A percentile compares a stretch with the other conserved stretches of the same genome.
Evolutionary conservation across 2,888 invertebrate genomes (phyloP).

Genomic region (Apodemia hepburni): DNA sequence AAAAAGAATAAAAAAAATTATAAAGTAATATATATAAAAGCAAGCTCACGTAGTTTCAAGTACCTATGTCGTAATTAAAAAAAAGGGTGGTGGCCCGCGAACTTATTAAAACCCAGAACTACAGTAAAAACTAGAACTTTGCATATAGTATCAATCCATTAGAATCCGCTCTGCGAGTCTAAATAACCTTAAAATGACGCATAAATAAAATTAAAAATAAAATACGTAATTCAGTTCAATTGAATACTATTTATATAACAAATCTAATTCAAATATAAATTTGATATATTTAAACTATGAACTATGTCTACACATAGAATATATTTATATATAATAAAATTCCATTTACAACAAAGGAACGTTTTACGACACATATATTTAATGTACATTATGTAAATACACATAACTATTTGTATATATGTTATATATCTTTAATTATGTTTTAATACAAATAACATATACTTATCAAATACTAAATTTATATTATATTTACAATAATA

Average conservation of each 20-base stretch:
- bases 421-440: conserved; percentile 40
- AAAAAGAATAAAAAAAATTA: too few relatives aligned
- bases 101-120: too few relatives aligned
- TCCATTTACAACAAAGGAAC: conserved; percentile 66
- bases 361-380: conserved; percentile 60
- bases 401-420: conserved; percentile 42
- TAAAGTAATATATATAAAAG: too few relatives aligned
- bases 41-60: too few relatives aligned
- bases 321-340: conserved; percentile 55
- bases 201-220: conserved; percentile 30
- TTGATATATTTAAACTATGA: conserved; percentile 34
- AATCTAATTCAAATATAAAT: conserved; percentile 51
- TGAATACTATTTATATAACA: conserved; percentile 32
- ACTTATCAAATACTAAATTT: conserved; percentile 56
- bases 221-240: conserved; percentile 57
- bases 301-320: conserved; percentile 57
- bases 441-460: conserved; percentile 56
- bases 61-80: too few relatives aligned
- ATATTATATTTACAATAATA: conserved; percentile 9
- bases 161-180: too few relatives aligned
- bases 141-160: too few relatives aligned
- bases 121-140: too few relatives aligned
- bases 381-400: conserved; percentile 46
- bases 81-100: too few relatives aligned
- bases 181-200: neutral